Conservation (phyloP, 2,113 vertebrate species). For the Setophaga kirtlandii region DNA sequence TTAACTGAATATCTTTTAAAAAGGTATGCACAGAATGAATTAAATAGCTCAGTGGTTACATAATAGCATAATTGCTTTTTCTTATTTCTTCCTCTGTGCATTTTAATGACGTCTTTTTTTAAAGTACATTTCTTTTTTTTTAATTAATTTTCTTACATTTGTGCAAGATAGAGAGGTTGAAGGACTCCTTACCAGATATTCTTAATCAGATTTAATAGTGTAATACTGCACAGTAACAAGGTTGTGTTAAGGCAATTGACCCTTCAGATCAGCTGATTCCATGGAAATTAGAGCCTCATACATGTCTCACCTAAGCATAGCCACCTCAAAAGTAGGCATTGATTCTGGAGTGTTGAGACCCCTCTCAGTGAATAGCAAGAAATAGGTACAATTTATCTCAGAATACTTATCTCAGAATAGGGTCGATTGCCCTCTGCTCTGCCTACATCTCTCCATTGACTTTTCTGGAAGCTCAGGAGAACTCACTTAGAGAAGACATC, state of each 20-base stretch:
- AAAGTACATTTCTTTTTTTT: neutral
- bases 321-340: neutral
- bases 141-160: neutral
- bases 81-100: neutral
- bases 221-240: neutral
- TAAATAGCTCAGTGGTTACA: neutral
- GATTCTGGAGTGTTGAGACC: neutral
- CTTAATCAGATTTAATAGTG: conserved; percentile 1
- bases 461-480: neutral
- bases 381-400: neutral
- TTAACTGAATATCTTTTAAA: neutral
- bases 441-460: neutral
- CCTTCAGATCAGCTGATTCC: conserved; percentile 11
- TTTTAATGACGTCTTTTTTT: neutral
- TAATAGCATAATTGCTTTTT: neutral
- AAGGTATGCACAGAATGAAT: neutral
- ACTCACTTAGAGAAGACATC: neutral
- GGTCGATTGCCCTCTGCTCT: neutral
- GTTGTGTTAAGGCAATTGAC: conserved; percentile 14
- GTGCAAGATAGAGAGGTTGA: neutral
- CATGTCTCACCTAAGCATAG: neutral
- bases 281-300: conserved; percentile 16
- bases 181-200: neutral
- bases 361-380: neutral
- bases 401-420: neutral